Base-by-base conservation (phyloP, 2,888 invertebrate species). In the Piscicola geometra region DNA sequence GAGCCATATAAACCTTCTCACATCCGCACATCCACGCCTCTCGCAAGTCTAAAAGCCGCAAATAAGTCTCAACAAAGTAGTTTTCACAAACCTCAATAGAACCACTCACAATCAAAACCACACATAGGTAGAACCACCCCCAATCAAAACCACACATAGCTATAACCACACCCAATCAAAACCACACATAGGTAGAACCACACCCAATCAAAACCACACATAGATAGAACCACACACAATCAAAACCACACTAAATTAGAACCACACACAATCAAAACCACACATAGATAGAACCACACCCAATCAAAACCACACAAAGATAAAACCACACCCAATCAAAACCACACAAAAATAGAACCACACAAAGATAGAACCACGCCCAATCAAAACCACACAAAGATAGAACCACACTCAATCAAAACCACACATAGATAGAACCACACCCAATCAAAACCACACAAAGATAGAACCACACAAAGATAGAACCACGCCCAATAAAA, bases 281-380 rank as follows among this genome's bases (percentile, higher is more conserved):
- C 35, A 67, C 67, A 67, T n/a, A 67, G 30, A 67, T n/a, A 67
- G 30, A 67, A 5, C 12, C 67, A 67, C 67, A 67, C 67, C 12
- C 67, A 67, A 5, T 28, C 35, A 67, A 15, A 67, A 5, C 12
- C 67, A 67, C 35, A 67, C 67, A 67, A 5, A 67, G 30, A 67
- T n/a, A 67, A 15, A 67, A 5, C 12, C 67, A 67, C 35, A 67
- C 67, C 12, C 35, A 67, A 15, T 28, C 9, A 67, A 15, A 67
- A 5, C 12, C 67, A 67, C 35, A 67, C 67, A 67, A 5, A 67
- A 15, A 67, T n/a, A 67, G 30, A 67, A 5, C 12, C 67, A 67
- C 35, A 67, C 67, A 67, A 5, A 67, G 30, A 67, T 32, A 67
- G 30, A 67, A 5, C 12, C 67, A 67, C 35, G 30, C 67, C 12